phyloP scores from a whole-genome alignment of 1,140 invertebrate genomes.

The Pteromalus puparum region DNA sequence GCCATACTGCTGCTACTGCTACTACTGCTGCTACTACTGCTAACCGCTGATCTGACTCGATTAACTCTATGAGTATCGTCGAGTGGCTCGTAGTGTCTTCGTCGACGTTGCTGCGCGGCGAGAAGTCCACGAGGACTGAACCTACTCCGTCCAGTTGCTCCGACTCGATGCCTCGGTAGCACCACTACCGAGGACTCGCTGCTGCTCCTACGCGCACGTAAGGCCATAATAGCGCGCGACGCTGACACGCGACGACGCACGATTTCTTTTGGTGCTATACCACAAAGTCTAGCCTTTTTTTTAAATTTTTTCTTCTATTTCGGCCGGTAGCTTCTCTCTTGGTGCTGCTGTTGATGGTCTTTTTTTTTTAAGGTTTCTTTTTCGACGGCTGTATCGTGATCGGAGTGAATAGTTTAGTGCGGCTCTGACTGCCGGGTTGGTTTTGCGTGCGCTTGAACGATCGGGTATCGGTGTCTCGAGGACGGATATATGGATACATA shows the following conservation, averaged over 20 bases:
- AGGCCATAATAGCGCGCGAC: constrained; percentile 10
- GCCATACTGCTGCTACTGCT: not conserved
- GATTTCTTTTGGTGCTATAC: not conserved
- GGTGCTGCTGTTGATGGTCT: not conserved
- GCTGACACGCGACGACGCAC: not conserved
- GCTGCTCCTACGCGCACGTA: constrained; percentile 29
- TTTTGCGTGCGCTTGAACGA: not conserved
- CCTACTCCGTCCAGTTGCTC: not conserved
- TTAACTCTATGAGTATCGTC: not conserved
- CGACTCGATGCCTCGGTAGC: constrained; percentile 31
- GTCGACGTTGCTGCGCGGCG: constrained; percentile 29
- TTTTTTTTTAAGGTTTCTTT: not conserved
- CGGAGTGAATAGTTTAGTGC: not conserved
- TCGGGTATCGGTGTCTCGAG: not conserved
- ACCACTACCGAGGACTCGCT: not conserved
- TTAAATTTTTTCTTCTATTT: not conserved
- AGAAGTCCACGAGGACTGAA: constrained; percentile 29
- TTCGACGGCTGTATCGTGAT: not conserved
- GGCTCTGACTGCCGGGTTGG: not conserved
- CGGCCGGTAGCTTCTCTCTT: not conserved
- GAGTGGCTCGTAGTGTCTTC: constrained; percentile 1
- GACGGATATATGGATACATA: not conserved
- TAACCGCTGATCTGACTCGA: not conserved
- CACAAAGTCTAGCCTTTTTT: not conserved
- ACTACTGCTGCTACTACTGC: constrained; percentile 1